Percentiles rank a stretch among this genome's conserved stretches.
phyloP scores from a whole-genome alignment of 2,113 vertebrate species.

The Probosciger aterrimus region DNA sequence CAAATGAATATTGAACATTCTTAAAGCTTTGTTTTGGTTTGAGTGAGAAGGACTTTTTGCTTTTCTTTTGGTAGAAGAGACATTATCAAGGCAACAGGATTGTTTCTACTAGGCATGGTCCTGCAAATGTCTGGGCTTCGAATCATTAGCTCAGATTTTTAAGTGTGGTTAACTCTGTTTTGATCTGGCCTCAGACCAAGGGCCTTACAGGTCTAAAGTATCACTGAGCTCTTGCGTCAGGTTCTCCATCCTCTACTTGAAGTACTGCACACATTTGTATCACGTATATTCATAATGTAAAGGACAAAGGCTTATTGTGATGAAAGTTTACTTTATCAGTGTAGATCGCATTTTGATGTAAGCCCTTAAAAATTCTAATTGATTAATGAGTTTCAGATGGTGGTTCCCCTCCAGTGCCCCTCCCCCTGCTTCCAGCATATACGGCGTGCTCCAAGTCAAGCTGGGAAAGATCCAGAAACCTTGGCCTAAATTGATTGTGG shows the following conservation, averaged over 20 bases:
- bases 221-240: not conserved
- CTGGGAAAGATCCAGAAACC: constrained; percentile 53
- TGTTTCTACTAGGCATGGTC: not conserved
- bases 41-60: not conserved
- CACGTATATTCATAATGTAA: not conserved
- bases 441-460: constrained; percentile 32
- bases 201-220: not conserved
- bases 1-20: not conserved
- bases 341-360: constrained; percentile 63
- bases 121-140: not conserved
- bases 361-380: constrained; percentile 68
- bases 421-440: constrained; percentile 25
- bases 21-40: not conserved
- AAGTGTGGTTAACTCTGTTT: not conserved
- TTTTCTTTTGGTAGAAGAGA: not conserved
- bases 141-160: constrained; percentile 37
- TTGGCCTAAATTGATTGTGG: constrained; percentile 45
- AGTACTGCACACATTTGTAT: not conserved
- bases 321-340: constrained; percentile 52
- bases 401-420: constrained; percentile 29
- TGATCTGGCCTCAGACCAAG: constrained; percentile 20
- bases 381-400: constrained; percentile 69
- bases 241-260: not conserved
- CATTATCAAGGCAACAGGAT: not conserved
- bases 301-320: constrained; percentile 56